Evolutionary conservation across 2,113 vertebrate genomes (phyloP).

Genomic region (Australoheros scitulus): DNA sequence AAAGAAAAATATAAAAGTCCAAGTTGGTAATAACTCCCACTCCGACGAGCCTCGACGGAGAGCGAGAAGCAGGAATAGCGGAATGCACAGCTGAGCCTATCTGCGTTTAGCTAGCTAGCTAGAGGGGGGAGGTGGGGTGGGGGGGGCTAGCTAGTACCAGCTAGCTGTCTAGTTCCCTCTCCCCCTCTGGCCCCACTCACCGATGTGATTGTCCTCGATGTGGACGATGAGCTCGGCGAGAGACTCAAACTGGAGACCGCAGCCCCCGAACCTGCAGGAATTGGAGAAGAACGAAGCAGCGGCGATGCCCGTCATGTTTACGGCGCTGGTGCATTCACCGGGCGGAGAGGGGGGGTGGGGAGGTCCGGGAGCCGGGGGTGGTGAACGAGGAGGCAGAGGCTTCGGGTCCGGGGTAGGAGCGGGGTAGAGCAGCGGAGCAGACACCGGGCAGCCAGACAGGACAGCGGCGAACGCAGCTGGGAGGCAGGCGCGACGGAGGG

Average conservation of each 20-base stretch:
- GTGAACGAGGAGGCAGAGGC: conserved; percentile 57
- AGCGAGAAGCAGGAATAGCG: conserved; percentile 64
- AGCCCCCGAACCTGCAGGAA: conserved; percentile 94
- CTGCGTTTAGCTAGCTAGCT: conserved; percentile 54
- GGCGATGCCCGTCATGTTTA: conserved; percentile 95
- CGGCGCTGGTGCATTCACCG: conserved; percentile 70
- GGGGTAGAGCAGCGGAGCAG: conserved; percentile 73
- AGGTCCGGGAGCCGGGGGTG: conserved; percentile 50
- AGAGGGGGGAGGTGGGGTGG: neutral
- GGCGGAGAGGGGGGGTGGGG: conserved; percentile 24
- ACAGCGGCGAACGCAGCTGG: conserved; percentile 81
- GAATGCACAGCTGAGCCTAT: conserved; percentile 43
- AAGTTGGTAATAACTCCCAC: neutral
- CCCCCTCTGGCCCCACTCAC: conserved; percentile 66
- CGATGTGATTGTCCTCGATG: conserved; percentile 96
- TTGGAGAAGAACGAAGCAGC: conserved; percentile 98
- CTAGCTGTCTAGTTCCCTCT: conserved; percentile 54
- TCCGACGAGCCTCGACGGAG: conserved; percentile 4
- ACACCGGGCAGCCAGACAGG: conserved; percentile 78
- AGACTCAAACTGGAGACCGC: conserved; percentile 93
- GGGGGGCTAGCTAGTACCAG: conserved; percentile 22
- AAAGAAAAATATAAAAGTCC: neutral
- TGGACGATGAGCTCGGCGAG: conserved; percentile 95
- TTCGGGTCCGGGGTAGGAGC: conserved; percentile 71
- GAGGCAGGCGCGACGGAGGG: conserved; percentile 77